Percentiles rank a stretch among this genome's conserved stretches.
Conservation (phyloP, 2,797 vertebrate species). For the Melanitta fusca region DNA sequence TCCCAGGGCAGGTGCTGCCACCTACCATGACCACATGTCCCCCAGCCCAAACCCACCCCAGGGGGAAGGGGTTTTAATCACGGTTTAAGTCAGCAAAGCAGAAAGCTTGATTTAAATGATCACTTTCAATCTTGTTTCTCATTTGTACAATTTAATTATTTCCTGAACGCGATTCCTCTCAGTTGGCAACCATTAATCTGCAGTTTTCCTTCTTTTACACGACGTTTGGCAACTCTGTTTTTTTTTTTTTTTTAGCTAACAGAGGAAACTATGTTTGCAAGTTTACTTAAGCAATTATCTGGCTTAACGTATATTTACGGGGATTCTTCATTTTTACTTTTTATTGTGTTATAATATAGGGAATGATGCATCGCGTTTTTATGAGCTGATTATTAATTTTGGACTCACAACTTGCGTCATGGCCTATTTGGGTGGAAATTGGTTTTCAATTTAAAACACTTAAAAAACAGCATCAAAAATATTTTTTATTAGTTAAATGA, state of each 20-base stretch:
- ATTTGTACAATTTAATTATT: background rate
- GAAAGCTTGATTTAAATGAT: background rate
- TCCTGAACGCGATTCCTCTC: background rate
- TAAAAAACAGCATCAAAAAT: background rate
- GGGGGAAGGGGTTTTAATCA: background rate
- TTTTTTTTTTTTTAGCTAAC: background rate
- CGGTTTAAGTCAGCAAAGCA: background rate
- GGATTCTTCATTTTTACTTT: background rate
- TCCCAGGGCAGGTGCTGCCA: no score
- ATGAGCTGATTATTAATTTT: constrained; percentile 45
- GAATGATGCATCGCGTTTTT: background rate
- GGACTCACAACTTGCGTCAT: background rate
- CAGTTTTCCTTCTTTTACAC: background rate
- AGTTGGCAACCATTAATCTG: background rate
- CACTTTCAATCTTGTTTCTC: constrained; percentile 13
- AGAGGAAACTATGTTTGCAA: background rate
- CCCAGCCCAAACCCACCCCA: background rate
- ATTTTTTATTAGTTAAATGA: constrained; percentile 19
- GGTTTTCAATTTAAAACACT: constrained; percentile 2
- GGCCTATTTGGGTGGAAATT: constrained; percentile 16
- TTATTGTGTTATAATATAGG: background rate
- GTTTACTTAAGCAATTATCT: constrained; percentile 5
- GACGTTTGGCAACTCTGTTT: background rate
- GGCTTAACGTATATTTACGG: background rate
- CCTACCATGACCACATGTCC: background rate